A percentile compares a stretch with the other conserved stretches of the same genome.
phyloP scores from a whole-genome alignment of 2,888 invertebrate genomes.

The Nomada ferruginata region DNA sequence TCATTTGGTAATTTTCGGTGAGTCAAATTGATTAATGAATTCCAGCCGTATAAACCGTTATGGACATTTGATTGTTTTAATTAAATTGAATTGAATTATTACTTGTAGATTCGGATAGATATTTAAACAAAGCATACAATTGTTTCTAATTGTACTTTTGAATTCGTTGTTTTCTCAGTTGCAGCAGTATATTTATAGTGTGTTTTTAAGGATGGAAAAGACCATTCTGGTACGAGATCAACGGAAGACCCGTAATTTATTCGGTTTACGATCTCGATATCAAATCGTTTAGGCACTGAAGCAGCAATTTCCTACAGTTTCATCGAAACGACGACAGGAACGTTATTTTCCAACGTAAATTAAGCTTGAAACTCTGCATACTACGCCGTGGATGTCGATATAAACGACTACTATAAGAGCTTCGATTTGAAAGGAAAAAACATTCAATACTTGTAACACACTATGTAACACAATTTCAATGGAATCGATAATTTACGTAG shows the following conservation, averaged over 20 bases:
- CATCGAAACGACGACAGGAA: conserved; percentile 53
- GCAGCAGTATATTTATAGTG: too few relatives aligned
- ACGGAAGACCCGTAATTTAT: conserved; percentile 55
- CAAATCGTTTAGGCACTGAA: conserved; percentile 37
- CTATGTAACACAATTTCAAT: conserved; percentile 45
- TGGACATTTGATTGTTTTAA: too few relatives aligned
- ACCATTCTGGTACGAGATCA: conserved; percentile 27
- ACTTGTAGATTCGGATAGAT: too few relatives aligned
- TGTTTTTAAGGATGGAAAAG: background rate
- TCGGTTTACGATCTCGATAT: conserved; percentile 47
- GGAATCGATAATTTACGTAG: conserved; percentile 55
- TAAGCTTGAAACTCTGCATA: conserved; percentile 63
- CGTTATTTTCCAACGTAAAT: conserved; percentile 66
- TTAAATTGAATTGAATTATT: too few relatives aligned
- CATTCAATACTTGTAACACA: conserved; percentile 15
- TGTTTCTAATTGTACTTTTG: background rate
- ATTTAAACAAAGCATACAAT: background rate
- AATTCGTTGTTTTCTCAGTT: too few relatives aligned
- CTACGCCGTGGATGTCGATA: conserved; percentile 60
- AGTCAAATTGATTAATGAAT: too few relatives aligned
- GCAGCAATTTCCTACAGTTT: conserved; percentile 41
- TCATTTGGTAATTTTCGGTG: background rate
- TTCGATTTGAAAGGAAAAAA: conserved; percentile 51
- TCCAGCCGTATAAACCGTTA: too few relatives aligned
- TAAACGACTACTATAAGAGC: conserved; percentile 32